Conservation (phyloP, 35 echinoderm and acorn worm genomes). For the Stichopus chloronotus region DNA sequence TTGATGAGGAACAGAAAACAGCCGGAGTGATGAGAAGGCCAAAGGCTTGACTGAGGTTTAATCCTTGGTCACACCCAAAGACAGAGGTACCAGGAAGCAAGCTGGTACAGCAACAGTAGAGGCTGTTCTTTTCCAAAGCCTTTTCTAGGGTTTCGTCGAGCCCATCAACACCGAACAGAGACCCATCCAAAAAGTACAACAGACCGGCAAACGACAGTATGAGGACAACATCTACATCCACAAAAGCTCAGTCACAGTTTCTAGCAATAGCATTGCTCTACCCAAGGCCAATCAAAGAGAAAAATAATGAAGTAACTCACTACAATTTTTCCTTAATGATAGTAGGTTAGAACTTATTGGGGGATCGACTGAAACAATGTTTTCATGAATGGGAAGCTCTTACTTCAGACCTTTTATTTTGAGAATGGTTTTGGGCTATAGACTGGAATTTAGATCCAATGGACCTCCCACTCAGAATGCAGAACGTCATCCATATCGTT, state of each 20-base stretch:
- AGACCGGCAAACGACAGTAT: background rate
- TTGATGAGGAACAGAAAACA: slow-evolving; percentile 65
- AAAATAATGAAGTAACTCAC: background rate
- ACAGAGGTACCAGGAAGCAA: background rate
- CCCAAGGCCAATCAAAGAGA: background rate
- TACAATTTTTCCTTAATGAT: background rate
- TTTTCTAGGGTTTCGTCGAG: background rate
- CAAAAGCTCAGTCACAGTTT: background rate
- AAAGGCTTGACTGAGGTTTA: background rate
- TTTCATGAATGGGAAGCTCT: background rate
- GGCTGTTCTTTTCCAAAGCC: background rate
- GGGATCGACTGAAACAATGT: background rate
- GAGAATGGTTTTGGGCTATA: too few relatives aligned
- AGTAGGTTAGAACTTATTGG: background rate
- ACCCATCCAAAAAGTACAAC: background rate
- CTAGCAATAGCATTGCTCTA: background rate
- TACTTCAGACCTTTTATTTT: background rate
- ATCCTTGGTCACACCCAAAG: background rate
- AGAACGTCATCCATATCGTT: too few relatives aligned
- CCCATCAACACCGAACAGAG: background rate
- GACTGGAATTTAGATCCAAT: too few relatives aligned
- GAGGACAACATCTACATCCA: background rate
- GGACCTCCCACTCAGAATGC: too few relatives aligned
- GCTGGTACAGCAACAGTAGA: background rate
- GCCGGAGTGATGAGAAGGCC: slow-evolving; percentile 25